phyloP scores from a whole-genome alignment of 2,113 vertebrate species.

The Guaruba guarouba region DNA sequence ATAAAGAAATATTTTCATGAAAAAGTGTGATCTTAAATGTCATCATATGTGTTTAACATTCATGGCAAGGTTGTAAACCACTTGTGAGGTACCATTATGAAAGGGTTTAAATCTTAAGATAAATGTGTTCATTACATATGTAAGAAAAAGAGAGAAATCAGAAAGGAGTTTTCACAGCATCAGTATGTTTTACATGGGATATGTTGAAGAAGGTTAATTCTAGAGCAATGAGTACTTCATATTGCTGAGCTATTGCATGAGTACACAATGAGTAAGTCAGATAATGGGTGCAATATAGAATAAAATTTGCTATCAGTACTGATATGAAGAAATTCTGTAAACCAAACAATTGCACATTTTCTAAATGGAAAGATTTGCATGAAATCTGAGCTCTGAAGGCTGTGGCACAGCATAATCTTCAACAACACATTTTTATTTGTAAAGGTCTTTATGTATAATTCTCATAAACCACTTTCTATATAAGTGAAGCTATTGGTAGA shows the following conservation, averaged over 20 bases:
- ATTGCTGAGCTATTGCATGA: neutral
- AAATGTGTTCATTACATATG: neutral
- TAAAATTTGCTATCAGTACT: neutral
- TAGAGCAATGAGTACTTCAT: neutral
- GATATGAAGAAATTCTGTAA: neutral
- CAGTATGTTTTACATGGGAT: neutral
- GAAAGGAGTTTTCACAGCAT: neutral
- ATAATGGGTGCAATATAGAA: neutral
- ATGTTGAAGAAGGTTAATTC: neutral
- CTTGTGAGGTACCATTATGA: neutral
- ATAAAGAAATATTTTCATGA: slow-evolving; percentile 25
- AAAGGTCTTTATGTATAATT: neutral
- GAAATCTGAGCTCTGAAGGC: neutral
- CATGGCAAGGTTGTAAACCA: neutral
- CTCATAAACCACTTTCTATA: neutral
- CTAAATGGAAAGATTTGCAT: neutral
- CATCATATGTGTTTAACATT: neutral
- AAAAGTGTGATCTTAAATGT: neutral
- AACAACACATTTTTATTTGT: slow-evolving; percentile 8
- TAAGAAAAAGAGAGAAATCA: neutral
- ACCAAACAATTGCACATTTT: neutral
- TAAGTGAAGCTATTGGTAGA: slow-evolving; percentile 2
- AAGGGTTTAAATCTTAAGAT: neutral
- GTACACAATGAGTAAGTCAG: neutral
- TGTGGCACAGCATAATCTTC: neutral